Conservation (phyloP, 2,797 vertebrate genomes). For the Lepilemur ruficaudatus region DNA sequence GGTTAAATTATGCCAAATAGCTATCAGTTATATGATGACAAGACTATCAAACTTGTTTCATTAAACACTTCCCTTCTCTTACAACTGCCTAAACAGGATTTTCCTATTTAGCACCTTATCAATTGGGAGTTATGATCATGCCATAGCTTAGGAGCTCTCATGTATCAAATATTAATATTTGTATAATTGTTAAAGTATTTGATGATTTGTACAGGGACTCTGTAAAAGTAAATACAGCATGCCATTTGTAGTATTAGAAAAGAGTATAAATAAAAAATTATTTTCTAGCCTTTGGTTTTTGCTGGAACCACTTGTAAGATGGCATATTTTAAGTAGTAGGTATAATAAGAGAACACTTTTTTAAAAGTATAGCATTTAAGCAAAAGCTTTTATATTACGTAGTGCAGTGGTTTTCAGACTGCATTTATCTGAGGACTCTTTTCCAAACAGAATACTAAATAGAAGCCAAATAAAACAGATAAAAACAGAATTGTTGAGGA, state of each 20-base stretch:
- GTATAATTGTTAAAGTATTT: constrained; percentile 85
- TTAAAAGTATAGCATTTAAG: background rate
- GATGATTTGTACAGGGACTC: constrained; percentile 80
- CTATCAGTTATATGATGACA: constrained; percentile 83
- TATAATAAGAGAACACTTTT: background rate
- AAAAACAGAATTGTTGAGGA: background rate
- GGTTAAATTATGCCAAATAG: constrained; percentile 82
- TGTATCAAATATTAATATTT: constrained; percentile 86
- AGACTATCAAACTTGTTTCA: constrained; percentile 82
- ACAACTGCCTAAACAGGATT: constrained; percentile 83
- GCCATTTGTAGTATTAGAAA: constrained; percentile 80
- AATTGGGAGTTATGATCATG: constrained; percentile 81
- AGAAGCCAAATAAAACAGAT: background rate
- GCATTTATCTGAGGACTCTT: background rate
- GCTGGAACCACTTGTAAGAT: constrained; percentile 71
- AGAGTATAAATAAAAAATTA: constrained; percentile 75
- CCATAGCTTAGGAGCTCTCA: constrained; percentile 76
- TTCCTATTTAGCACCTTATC: constrained; percentile 82
- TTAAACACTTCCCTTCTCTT: constrained; percentile 78
- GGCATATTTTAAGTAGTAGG: constrained; percentile 23
- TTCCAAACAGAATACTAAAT: background rate
- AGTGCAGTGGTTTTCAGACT: background rate
- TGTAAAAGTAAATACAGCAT: constrained; percentile 84
- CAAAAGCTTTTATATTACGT: background rate
- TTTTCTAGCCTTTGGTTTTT: constrained; percentile 76